Evolutionary conservation across 2,888 invertebrate species (phyloP), one percentile per base, ranked within the genome.

Genomic region (Sthenelais limicola): DNA sequence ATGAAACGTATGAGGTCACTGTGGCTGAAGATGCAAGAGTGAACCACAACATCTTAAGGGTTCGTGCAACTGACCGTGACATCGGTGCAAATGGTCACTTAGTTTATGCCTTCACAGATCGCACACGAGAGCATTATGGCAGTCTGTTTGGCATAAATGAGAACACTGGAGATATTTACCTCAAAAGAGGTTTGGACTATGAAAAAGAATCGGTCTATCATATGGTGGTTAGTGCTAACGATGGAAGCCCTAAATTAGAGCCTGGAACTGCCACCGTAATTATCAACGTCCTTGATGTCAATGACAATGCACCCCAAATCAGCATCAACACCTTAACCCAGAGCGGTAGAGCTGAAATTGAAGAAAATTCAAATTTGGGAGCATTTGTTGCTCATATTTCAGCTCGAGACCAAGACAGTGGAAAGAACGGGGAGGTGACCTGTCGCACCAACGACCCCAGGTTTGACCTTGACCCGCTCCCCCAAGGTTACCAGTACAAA

Each of bases 311-410:
- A 2, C 84, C 84, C 28, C 74, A 78, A 51, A 80, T 84, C 69
- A 77, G 75, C 68, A 72, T 84, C 69, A 79, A 77, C 32, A 78
- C 80, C 4, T 71, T 82, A 49, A 78, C 80, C 7, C 30, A 73
- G 1, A 73, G 76, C 49, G 73, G 75, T 18, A 58, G 73, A 3
- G 81, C 82, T 0, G 71, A 76, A 49, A 90, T 97, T 47, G 92
- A 93, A 78, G 97, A 97, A 88, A 96, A 96, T 86, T 93, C 95
- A 82, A 92, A 94, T 0, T 91, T 93, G 5, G 96, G 80, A 21
- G 77, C 80, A 3, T 82, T 80, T 24, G 85, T 86, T 3, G 97
- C 97, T 4, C 95, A 97, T 72, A 92, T 97, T 0, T 91, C 92
- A 74, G 95, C 94, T 0, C 91, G 91, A 12, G 97, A 97, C 86